Base-by-base conservation (phyloP, 2,797 vertebrate genomes). In the Acridotheres tristis region DNA sequence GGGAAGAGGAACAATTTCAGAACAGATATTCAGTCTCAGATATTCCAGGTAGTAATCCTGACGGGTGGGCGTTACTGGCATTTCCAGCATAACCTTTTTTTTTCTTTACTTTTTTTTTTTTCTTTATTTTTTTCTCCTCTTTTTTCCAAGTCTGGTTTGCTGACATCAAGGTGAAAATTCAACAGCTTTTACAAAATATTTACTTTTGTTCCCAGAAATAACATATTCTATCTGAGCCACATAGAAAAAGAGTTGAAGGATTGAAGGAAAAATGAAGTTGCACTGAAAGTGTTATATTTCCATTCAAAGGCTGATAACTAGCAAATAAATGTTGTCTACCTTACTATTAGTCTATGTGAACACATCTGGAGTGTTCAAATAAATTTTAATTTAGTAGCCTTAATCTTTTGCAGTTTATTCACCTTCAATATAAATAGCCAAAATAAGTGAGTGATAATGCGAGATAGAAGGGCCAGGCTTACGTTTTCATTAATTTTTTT, bases 381-480 rank as follows among this genome's bases (percentile, higher is more conserved):
- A 6, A 29, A 58, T 87, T 83, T 83, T 61, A 61, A 18, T 58
- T 36, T 25, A 36, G n/a, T 17, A 58, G 32, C 22, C 19, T 88
- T 67, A 74, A n/a, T 66, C 34, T 73, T 84, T 65, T 55, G 55
- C 15, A 62, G 9, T 95, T 95, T 82, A 73, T 93, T 93, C 10
- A 40, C 51, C 27, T 92, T 67, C 21, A 32, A 18, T 29, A 84
- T 12, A 45, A 93, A 76, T 22, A 43, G 30, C 0, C 0, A 17
- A 53, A 62, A 80, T 51, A 54, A 2, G 5, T 11, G 48, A 81
- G 7, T 29, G 23, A 45, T 45, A 57, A 38, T 29, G 25, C 48
- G 11, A n/a, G 22, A 63, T 57, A 20, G 53, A 80, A 80, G 9
- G 8, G 0, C 3, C 5, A 76, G 16, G 6, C 43, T 90, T 62